Conservation (phyloP, 2,113 vertebrate genomes). For the Dasyornis broadbenti region DNA sequence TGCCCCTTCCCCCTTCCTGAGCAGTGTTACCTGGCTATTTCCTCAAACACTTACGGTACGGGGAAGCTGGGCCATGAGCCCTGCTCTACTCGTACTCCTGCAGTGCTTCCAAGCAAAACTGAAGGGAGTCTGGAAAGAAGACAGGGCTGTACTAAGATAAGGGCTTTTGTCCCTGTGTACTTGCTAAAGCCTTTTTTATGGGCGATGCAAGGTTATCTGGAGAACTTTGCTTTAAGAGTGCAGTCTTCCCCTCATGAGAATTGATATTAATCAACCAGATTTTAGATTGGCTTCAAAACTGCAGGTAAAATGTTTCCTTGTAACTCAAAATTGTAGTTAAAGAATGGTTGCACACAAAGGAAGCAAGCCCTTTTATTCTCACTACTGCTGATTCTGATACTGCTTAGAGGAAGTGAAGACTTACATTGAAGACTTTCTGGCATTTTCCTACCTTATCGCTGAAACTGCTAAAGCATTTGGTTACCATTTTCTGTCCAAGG, state of each 20-base stretch:
- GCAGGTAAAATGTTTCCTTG: neutral
- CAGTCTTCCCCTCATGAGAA: neutral
- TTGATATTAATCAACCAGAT: neutral
- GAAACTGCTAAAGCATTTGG: neutral
- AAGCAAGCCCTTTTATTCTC: neutral
- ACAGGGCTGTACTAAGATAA: neutral
- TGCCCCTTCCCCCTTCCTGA: neutral
- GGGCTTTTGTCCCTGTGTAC: neutral
- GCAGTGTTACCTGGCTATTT: neutral
- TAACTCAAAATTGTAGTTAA: neutral
- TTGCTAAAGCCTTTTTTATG: neutral
- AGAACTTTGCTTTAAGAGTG: neutral
- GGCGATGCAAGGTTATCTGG: neutral
- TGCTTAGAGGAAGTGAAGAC: neutral
- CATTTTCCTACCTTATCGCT: neutral
- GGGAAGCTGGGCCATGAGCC: neutral
- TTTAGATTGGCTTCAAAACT: neutral
- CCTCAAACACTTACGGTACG: neutral
- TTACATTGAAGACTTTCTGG: rapidly evolving
- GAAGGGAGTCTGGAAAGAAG: neutral
- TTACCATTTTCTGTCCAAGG: neutral
- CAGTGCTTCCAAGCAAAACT: neutral
- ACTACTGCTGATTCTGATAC: neutral
- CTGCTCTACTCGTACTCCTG: neutral
- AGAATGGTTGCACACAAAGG: neutral